phyloP scores from a whole-genome alignment of 2,888 invertebrate genomes.

The Agrotis clavis region DNA sequence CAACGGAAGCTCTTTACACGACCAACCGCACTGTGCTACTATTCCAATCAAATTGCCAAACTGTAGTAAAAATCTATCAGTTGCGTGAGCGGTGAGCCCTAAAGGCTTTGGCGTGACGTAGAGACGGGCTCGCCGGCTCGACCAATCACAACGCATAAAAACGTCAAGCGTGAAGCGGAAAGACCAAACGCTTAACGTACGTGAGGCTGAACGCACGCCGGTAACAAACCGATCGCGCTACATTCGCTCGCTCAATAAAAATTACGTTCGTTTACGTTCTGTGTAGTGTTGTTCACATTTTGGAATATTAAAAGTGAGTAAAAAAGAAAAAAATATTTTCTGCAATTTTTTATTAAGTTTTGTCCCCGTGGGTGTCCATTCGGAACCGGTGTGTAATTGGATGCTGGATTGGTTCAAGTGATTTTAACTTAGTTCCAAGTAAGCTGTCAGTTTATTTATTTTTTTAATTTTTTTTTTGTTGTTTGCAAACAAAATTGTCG shows the following conservation, averaged over 20 bases:
- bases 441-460: conserved; percentile 59
- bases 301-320: conserved; percentile 80
- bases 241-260: conserved; percentile 59
- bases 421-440: conserved; percentile 68
- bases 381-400: conserved; percentile 70
- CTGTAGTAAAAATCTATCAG: conserved; percentile 69
- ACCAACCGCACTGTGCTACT: conserved; percentile 26
- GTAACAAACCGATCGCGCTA: conserved; percentile 59
- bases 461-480: conserved; percentile 32
- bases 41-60: conserved; percentile 47
- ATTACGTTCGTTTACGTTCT: conserved; percentile 57
- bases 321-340: conserved; percentile 56
- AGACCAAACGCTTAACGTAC: conserved; percentile 80
- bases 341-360: conserved; percentile 35
- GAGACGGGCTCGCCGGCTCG: conserved; percentile 80
- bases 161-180: conserved; percentile 76
- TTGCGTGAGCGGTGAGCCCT: conserved; percentile 64
- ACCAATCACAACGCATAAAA: conserved; percentile 84
- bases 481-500: conserved; percentile 55
- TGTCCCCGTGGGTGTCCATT: conserved; percentile 65
- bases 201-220: conserved; percentile 79
- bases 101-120: conserved; percentile 85
- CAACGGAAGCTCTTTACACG: conserved; percentile 1
- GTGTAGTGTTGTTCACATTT: conserved; percentile 64
- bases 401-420: conserved; percentile 69